A percentile compares a stretch with the other conserved stretches of the same genome.
These are phyloP conservation scores for Trissolcus brochymenae DNA, from an alignment of 2,888 invertebrate species.

Conservation along the genomic window DNA sequence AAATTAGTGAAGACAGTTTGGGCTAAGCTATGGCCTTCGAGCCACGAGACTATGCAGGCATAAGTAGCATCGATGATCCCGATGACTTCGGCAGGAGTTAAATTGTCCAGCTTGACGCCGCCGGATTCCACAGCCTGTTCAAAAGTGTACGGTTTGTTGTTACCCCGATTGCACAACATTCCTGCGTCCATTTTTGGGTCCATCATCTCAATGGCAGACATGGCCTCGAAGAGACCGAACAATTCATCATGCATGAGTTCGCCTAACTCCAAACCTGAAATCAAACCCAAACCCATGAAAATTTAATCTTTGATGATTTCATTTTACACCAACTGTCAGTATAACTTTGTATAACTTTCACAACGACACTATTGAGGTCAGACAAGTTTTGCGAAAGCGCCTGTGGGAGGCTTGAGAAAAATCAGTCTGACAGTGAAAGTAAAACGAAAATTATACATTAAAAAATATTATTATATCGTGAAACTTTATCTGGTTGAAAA, in stretches of 20 bases:
- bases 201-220: constrained; percentile 99
- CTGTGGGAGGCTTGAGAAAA: too few species aligned
- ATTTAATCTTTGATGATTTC: neutral
- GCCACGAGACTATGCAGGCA: constrained; percentile 96
- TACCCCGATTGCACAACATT: constrained; percentile 94
- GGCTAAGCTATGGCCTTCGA: constrained; percentile 96
- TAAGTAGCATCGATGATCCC: constrained; percentile 96
- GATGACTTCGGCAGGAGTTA: constrained; percentile 88
- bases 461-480: neutral
- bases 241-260: constrained; percentile 94
- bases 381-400: too few species aligned
- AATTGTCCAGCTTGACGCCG: constrained; percentile 85
- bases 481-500: neutral
- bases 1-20: constrained; percentile 98
- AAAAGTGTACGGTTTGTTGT: constrained; percentile 89
- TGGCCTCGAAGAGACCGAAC: constrained; percentile 96
- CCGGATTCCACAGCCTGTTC: constrained; percentile 90
- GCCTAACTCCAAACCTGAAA: constrained; percentile 86
- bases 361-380: too few species aligned
- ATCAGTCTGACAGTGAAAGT: too few species aligned
- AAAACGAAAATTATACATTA: too few species aligned
- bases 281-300: neutral
- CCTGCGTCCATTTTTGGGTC: constrained; percentile 99
- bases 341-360: too few species aligned
- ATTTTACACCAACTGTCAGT: too few species aligned